Evolutionary conservation across 2,888 invertebrate species (phyloP).

Genomic region (Polymixis lichenea): DNA sequence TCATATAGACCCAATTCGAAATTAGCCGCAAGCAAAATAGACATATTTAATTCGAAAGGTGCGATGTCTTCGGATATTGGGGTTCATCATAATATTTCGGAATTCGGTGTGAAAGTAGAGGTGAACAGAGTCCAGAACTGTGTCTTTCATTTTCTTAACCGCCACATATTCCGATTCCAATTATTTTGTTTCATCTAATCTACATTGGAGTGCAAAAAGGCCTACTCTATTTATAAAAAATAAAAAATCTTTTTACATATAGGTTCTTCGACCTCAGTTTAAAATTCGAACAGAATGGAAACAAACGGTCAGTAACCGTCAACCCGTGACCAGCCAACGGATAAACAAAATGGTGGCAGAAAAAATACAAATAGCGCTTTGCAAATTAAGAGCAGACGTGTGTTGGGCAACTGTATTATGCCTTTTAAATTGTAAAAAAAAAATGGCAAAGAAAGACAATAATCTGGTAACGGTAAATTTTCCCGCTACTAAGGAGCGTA

Average conservation of each 20-base stretch:
- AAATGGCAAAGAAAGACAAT: not conserved
- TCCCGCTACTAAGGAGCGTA: too few relatives aligned
- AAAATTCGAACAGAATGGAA: slow-evolving; percentile 55
- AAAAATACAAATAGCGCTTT: slow-evolving; percentile 66
- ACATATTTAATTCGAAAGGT: too few relatives aligned
- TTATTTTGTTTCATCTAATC: not conserved
- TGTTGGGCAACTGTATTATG: not conserved
- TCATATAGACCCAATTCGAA: too few relatives aligned
- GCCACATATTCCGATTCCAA: not conserved
- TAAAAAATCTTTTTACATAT: not conserved
- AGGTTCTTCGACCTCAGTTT: slow-evolving; percentile 53
- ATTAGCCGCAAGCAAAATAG: too few relatives aligned
- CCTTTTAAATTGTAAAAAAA: too few relatives aligned
- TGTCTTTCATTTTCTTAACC: too few relatives aligned
- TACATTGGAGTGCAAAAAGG: not conserved
- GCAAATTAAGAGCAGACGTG: slow-evolving; percentile 62
- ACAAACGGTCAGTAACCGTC: slow-evolving; percentile 63
- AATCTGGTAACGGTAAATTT: not conserved
- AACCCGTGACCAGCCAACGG: slow-evolving; percentile 70
- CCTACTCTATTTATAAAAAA: not conserved
- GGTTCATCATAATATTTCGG: too few relatives aligned
- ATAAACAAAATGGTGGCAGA: slow-evolving; percentile 68
- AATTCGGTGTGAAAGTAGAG: too few relatives aligned
- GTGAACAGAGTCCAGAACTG: too few relatives aligned
- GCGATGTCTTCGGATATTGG: too few relatives aligned